A percentile compares a stretch with the other conserved stretches of the same genome.
Conservation (phyloP, 2,797 vertebrate genomes). For the Sebastes minor region DNA sequence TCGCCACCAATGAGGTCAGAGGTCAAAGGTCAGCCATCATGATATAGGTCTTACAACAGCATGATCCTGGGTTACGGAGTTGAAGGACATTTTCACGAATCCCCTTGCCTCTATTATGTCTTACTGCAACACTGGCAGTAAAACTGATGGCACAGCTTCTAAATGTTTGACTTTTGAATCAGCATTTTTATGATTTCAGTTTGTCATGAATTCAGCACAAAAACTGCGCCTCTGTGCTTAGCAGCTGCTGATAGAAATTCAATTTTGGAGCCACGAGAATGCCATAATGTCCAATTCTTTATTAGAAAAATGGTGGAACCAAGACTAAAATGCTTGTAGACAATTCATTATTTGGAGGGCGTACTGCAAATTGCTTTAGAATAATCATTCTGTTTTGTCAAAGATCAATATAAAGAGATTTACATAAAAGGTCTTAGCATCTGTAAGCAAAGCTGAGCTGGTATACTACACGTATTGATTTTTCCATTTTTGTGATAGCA, state of each 20-base stretch:
- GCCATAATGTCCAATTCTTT: neutral
- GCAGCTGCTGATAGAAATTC: neutral
- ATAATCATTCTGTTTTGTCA: neutral
- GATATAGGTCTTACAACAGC: neutral
- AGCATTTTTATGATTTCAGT: neutral
- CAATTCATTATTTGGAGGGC: neutral
- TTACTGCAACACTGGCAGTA: neutral
- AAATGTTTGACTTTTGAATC: neutral
- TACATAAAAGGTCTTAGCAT: conserved; percentile 1
- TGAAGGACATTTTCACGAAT: neutral
- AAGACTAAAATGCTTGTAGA: neutral
- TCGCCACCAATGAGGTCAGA: neutral
- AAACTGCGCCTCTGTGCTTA: neutral
- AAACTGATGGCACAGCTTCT: neutral
- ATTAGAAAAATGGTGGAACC: neutral
- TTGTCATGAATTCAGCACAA: neutral
- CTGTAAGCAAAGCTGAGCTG: conserved; percentile 11
- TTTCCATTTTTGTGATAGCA: conserved; percentile 31
- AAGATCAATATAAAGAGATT: neutral
- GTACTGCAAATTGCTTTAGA: neutral
- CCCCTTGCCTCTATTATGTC: neutral
- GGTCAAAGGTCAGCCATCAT: neutral
- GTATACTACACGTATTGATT: conserved; percentile 50
- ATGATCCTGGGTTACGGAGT: neutral
- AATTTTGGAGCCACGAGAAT: neutral